Evolutionary conservation across 2,113 vertebrate species (phyloP), one percentile per base, ranked within the genome.

Genomic region (Scolopax mira): DNA sequence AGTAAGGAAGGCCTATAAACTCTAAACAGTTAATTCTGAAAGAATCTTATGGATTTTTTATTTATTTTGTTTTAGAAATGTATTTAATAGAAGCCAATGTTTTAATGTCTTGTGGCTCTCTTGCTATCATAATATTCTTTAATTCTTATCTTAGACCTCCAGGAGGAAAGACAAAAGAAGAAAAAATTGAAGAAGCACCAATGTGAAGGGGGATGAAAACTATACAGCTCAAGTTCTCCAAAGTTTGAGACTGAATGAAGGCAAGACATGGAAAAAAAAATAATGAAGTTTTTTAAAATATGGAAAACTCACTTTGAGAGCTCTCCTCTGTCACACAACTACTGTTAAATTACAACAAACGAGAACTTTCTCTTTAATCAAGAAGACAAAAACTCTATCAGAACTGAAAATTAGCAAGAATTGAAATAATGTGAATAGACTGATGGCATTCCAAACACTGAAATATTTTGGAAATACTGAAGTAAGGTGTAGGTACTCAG

Each of bases 291-390:
- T 31, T 80, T 35, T 17, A 35, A 73, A 24, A 42, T 37, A 57
- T 6, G 8, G 19, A 74, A 83, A 89, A 48, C 9, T 65, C 18
- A 19, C 8, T 64, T 69, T 19, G 17, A 52, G 19, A 72, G 8
- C 8, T 85, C 11, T 5, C 16, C 14, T 18, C 11, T 1, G 0
- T 42, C 18, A 9, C 17, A 1, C 9, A 69, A 42, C 30, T 52
- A 60, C 10, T 51, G 6, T 69, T 72, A 64, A 67, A 57, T 22
- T 57, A 37, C 8, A 55, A 48, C 6, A 74, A 46, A 10, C 57
- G 16, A 80, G 24, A n/a, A n/a, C 13, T 70, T 89, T 4, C 64
- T 84, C 24, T 60, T 64, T 85, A 64, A 28, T 3, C 25, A 58
- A 73, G 54, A 94, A 7, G 13, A 85, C 2, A 8, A 82, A 44